Conservation (phyloP, 2,888 invertebrate genomes). For the Drosophila birchii region DNA sequence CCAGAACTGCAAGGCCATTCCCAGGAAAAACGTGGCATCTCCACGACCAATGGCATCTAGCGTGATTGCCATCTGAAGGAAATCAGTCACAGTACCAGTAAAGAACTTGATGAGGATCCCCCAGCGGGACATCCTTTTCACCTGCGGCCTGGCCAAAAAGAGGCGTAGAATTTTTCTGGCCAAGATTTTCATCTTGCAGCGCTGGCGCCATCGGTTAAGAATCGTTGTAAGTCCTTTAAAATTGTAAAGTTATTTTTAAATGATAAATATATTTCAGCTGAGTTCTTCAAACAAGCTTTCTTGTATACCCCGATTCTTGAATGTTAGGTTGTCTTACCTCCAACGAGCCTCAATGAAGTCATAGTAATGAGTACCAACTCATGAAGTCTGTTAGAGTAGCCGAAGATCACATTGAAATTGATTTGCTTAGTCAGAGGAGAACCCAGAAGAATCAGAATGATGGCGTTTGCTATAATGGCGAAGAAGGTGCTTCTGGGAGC, state of each 20-base stretch:
- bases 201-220: conserved; percentile 55
- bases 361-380: conserved; percentile 25
- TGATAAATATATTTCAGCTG: too few relatives aligned
- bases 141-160: conserved; percentile 41
- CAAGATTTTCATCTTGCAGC: conserved; percentile 37
- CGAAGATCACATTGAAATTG: neutral
- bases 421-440: neutral
- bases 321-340: neutral
- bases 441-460: neutral
- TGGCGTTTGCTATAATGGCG: neutral
- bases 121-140: conserved; percentile 38
- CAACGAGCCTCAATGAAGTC: conserved; percentile 2
- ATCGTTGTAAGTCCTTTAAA: conserved; percentile 32
- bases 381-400: conserved; percentile 23
- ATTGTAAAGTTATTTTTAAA: neutral
- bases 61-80: conserved; percentile 12
- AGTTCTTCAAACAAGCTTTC: neutral
- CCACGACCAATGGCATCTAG: neutral
- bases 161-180: conserved; percentile 14
- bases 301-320: neutral
- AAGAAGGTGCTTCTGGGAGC: neutral
- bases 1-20: conserved; percentile 1
- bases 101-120: conserved; percentile 49
- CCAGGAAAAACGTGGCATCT: neutral
- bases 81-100: neutral